A percentile compares a stretch with the other conserved stretches of the same genome.
Evolutionary conservation across 2,113 vertebrate species (phyloP).

Genomic region (Scolopax mira): DNA sequence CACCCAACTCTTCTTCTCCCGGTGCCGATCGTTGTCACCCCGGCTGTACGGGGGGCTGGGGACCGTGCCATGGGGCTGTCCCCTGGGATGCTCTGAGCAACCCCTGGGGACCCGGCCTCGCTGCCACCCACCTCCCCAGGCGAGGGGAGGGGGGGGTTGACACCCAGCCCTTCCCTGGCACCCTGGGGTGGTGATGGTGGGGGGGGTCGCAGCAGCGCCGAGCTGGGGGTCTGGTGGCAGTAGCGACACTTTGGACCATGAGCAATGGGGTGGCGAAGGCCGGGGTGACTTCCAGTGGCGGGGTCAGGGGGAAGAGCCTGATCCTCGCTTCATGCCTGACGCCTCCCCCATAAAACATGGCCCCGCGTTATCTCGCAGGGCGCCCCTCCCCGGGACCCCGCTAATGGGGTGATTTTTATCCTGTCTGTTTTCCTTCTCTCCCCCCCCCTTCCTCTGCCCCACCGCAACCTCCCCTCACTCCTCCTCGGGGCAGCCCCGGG

Average conservation of each 20-base stretch:
- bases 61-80: neutral
- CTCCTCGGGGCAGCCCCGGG: neutral
- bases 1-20: fast-evolving
- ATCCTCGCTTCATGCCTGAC: conserved; percentile 21
- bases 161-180: neutral
- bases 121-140: too few species aligned
- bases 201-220: neutral
- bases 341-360: neutral
- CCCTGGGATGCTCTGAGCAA: neutral
- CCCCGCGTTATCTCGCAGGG: neutral
- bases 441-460: neutral
- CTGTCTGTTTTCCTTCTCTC: neutral
- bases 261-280: neutral
- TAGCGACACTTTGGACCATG: fast-evolving
- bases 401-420: conserved; percentile 56
- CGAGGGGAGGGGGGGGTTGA: neutral
- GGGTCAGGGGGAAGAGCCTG: neutral
- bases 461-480: neutral
- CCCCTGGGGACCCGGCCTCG: neutral
- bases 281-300: conserved; percentile 47
- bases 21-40: too few species aligned
- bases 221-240: neutral
- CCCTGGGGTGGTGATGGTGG: neutral
- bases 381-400: conserved; percentile 36
- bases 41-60: neutral